Percentiles rank a stretch among this genome's conserved stretches.
Evolutionary conservation across 2,113 vertebrate species (phyloP).

Genomic region (Irena cyanogastra): DNA sequence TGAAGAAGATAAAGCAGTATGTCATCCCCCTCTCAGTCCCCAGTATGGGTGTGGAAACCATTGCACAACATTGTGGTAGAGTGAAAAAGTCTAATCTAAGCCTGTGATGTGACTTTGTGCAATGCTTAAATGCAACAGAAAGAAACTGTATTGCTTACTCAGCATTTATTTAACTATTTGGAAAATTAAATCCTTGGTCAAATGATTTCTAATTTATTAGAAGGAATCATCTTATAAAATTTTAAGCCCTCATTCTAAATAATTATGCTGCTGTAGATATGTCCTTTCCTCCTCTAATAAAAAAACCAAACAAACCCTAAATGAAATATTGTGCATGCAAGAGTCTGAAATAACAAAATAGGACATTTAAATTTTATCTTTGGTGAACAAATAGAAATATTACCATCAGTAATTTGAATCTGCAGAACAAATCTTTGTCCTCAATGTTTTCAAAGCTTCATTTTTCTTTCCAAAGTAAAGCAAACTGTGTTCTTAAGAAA

Average conservation of each 20-base stretch:
- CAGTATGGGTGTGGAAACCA: background rate
- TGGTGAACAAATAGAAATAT: background rate
- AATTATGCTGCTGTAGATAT: background rate
- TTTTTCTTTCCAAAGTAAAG: background rate
- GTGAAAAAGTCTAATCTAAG: background rate
- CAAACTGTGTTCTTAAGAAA: background rate
- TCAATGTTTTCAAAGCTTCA: background rate
- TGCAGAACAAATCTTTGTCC: background rate
- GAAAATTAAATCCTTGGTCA: background rate
- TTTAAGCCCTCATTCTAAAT: background rate
- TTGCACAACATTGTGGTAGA: background rate
- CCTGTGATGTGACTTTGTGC: rapidly evolving
- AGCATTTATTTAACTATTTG: background rate
- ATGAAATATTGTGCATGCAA: background rate
- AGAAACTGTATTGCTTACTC: background rate
- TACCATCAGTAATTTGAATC: background rate
- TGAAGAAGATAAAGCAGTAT: background rate
- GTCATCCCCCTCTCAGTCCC: background rate
- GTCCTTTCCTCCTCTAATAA: background rate
- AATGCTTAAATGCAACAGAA: background rate
- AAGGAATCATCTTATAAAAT: background rate
- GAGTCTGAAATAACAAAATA: background rate
- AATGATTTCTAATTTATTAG: background rate
- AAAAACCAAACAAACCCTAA: background rate
- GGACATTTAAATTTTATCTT: background rate